A percentile compares a stretch with the other conserved stretches of the same genome.
These are phyloP conservation scores for Psilopogon haemacephalus DNA, from an alignment of 2,113 vertebrate genomes.

Conservation along the genomic window DNA sequence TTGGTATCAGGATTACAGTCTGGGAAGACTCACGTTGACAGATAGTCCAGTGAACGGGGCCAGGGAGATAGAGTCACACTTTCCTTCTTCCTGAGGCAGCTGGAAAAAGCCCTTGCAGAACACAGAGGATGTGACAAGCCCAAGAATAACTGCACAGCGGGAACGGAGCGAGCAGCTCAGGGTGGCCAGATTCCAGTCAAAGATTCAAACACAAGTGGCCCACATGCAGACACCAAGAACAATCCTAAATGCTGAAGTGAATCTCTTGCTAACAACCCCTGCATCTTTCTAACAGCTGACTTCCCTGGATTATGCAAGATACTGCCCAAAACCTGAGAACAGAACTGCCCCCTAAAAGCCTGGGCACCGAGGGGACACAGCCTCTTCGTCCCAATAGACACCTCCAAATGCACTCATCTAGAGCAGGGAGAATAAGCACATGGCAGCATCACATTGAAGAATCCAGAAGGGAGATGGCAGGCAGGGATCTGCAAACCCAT, in stretches of 20 bases:
- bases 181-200: not conserved
- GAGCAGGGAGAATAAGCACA: not conserved
- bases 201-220: not conserved
- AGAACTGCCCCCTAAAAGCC: not conserved
- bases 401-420: not conserved
- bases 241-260: not conserved
- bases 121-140: not conserved
- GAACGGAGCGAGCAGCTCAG: not conserved
- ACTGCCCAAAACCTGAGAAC: not conserved
- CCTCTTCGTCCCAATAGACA: not conserved
- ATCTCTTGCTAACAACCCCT: not conserved
- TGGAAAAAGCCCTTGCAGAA: not conserved
- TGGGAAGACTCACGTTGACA: not conserved
- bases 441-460: not conserved
- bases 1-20: accelerated
- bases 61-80: not conserved
- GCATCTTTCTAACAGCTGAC: not conserved
- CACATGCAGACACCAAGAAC: not conserved
- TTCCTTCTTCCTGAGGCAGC: not conserved
- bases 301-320: not conserved
- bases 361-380: not conserved
- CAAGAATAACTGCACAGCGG: accelerated
- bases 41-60: not conserved
- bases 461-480: not conserved
- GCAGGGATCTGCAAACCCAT: not conserved